A percentile compares a stretch with the other conserved stretches of the same genome.
Conservation (phyloP, 2,797 vertebrate genomes). For the Microctenopoma lineatum region DNA sequence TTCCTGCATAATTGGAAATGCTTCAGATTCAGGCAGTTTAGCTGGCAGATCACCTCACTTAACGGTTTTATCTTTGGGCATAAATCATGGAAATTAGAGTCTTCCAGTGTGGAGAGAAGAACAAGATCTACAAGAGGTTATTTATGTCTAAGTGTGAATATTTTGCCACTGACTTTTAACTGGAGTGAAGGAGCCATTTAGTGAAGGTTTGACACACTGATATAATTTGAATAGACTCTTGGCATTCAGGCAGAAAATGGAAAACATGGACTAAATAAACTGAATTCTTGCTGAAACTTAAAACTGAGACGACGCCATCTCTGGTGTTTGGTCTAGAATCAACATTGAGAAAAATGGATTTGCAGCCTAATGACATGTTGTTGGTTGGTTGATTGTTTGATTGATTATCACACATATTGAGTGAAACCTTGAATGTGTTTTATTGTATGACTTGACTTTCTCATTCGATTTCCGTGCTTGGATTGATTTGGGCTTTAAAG, state of each 20-base stretch:
- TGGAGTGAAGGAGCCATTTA: constrained; percentile 25
- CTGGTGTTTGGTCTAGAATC: neutral
- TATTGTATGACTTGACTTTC: constrained; percentile 22
- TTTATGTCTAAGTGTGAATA: constrained; percentile 50
- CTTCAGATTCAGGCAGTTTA: constrained; percentile 68
- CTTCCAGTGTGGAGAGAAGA: constrained; percentile 41
- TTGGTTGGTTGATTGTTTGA: neutral
- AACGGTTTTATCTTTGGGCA: constrained; percentile 63
- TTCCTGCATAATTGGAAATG: constrained; percentile 79
- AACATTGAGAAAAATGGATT: constrained; percentile 5
- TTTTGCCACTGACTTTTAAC: constrained; percentile 31
- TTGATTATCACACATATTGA: neutral
- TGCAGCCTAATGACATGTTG: neutral
- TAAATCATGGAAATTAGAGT: constrained; percentile 72
- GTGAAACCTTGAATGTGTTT: constrained; percentile 7
- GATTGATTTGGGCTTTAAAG: constrained; percentile 21
- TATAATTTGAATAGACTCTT: constrained; percentile 43
- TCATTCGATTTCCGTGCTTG: constrained; percentile 8
- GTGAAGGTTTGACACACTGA: constrained; percentile 17
- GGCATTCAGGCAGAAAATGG: constrained; percentile 30
- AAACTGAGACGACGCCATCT: constrained; percentile 3
- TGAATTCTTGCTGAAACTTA: constrained; percentile 10
- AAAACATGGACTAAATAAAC: constrained; percentile 27
- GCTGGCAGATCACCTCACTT: constrained; percentile 64
- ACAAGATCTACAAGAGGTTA: constrained; percentile 37